Conservation (phyloP, 2,888 invertebrate genomes). For the Apodemia mormo region DNA sequence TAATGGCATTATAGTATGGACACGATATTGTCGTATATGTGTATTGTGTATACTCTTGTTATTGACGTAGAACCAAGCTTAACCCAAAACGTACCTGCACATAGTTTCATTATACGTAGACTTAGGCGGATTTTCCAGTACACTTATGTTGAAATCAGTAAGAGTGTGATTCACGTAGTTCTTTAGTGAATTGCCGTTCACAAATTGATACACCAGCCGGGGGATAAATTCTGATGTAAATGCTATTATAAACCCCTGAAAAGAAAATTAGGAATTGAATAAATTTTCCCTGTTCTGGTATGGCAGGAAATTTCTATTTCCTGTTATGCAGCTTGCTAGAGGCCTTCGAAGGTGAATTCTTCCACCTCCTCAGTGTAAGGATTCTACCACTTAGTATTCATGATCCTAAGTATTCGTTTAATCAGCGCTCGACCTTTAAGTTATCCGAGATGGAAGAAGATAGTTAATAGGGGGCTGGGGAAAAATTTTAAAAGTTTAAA, state of each 20-base stretch:
- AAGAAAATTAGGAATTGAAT: constrained; percentile 19
- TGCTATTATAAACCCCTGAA: constrained; percentile 96
- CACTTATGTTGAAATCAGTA: constrained; percentile 86
- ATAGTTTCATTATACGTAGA: constrained; percentile 72
- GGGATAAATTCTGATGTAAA: constrained; percentile 98
- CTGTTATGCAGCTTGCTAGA: too few species aligned
- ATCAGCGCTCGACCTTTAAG: too few species aligned
- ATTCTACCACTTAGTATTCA: too few species aligned
- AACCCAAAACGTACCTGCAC: constrained; percentile 81
- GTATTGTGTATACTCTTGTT: constrained; percentile 17
- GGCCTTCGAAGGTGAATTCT: too few species aligned
- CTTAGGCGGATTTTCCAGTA: constrained; percentile 78
- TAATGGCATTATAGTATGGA: too few species aligned
- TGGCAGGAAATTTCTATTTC: too few species aligned
- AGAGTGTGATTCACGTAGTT: constrained; percentile 91
- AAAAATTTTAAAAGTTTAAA: too few species aligned
- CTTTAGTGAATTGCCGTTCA: constrained; percentile 78
- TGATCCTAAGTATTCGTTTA: too few species aligned
- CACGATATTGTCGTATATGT: too few species aligned
- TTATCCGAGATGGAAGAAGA: too few species aligned
- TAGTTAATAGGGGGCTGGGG: too few species aligned
- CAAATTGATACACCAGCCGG: constrained; percentile 89
- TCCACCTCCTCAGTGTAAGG: too few species aligned
- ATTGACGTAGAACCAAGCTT: background rate
- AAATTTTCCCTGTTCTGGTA: background rate